Base-by-base conservation (phyloP, 2,888 invertebrate species). In the Plebejus melissa region DNA sequence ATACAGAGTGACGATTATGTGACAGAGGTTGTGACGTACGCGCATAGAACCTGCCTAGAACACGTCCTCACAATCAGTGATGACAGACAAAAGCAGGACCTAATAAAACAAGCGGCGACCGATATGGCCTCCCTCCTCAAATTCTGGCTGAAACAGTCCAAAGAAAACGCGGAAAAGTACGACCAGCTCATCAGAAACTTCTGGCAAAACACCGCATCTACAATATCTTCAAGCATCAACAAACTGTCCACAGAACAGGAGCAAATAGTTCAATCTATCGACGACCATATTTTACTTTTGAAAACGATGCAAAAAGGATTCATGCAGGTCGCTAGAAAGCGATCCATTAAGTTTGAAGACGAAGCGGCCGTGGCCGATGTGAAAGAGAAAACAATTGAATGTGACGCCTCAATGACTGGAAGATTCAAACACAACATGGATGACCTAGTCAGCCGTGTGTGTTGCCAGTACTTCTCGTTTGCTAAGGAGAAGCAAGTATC, bases 401-500 rank as follows among this genome's bases (percentile, higher is more conserved):
- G 81, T 13, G 88, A 86, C 75, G 77, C 80, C 1, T 28, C 79
- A 0, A 70, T 79, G 0, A 84, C 85, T 13, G 81, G 86, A 5
- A 79, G 86, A 32, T 95, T 94, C 81, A 79, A 84, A 4, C 86
- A 88, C 41, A 90, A 93, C 77, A 81, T 96, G 28, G 86, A 91
- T 41, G 84, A 88, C 0, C 81, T 94, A 0, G 94, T 91, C 0
- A 88, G 91, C 75, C 89, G 84, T 28, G 81, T 94, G 0, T 94
- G 94, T 79, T 83, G 88, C 2, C 87, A 90, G 16, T 96, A 95
- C 83, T 90, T 96, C 16, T 90, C 92, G n/a, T 94, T 94, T 76
- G 94, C 95, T 0, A 85, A 86, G 4, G 83, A 85, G 9, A 87
- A 89, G 36, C 88, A 91, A 75, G 84, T 90, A 2, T 87, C 89